These are phyloP conservation scores for Mamestra brassicae DNA, from an alignment of 2,888 invertebrate genomes.

Conservation along the genomic window DNA sequence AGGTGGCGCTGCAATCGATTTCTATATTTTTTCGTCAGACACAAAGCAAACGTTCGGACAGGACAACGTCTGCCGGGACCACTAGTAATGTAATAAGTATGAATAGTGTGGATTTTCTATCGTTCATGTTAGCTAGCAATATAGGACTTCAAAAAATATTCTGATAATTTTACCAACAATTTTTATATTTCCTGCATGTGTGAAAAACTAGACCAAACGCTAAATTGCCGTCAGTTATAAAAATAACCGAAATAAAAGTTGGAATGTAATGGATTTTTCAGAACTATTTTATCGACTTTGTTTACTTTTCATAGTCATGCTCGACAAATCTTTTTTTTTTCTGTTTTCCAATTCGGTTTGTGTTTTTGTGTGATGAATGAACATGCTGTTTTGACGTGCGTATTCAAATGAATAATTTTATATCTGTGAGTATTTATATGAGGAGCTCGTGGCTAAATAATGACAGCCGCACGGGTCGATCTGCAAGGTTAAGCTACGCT, in stretches of 20 bases:
- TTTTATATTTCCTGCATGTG: background rate
- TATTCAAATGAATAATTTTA: no score
- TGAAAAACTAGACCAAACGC: background rate
- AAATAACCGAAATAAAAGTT: constrained; percentile 8
- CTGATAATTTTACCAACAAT: background rate
- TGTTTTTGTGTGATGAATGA: constrained; percentile 3
- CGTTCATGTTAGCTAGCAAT: background rate
- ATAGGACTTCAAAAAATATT: background rate
- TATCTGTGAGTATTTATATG: no score
- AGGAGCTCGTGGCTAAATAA: no score
- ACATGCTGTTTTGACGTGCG: background rate
- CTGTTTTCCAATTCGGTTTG: background rate
- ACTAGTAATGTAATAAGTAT: no score
- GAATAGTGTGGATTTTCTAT: background rate
- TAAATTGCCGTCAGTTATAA: background rate
- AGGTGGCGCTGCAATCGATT: no score
- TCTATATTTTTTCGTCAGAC: no score
- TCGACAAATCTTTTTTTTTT: background rate
- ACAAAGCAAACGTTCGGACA: no score
- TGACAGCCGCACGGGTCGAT: no score
- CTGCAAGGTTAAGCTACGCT: no score
- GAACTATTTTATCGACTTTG: background rate
- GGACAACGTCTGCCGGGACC: no score
- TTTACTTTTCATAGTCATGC: background rate
- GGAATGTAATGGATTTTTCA: background rate